Evolutionary conservation across 2,113 vertebrate species (phyloP).

Genomic region (Natator depressus): DNA sequence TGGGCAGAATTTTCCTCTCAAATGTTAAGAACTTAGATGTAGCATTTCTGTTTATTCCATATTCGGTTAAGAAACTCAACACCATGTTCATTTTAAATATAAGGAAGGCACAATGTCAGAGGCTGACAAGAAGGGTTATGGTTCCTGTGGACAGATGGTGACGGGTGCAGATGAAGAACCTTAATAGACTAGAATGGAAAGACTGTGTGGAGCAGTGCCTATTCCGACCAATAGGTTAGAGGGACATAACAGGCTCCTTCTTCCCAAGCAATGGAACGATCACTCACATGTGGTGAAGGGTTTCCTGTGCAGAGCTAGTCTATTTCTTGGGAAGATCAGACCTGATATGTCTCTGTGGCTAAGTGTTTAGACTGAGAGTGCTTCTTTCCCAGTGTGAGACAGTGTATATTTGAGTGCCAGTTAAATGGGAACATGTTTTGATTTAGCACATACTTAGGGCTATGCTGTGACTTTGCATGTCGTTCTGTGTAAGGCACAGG

Average conservation of each 20-base stretch:
- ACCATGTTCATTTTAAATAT: background rate
- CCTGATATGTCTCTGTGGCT: background rate
- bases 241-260: background rate
- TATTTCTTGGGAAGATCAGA: background rate
- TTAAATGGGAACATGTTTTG: background rate
- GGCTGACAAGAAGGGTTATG: background rate
- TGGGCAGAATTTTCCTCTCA: background rate
- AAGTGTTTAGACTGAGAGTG: background rate
- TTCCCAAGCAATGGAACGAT: background rate
- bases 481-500: background rate
- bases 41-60: background rate
- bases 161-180: background rate
- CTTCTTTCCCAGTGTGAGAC: background rate
- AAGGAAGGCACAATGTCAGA: background rate
- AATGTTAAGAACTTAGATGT: background rate
- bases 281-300: background rate
- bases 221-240: background rate
- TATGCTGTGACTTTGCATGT: background rate
- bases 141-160: background rate
- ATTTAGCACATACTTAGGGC: background rate
- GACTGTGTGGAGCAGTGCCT: background rate
- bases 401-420: background rate
- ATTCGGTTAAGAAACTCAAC: background rate
- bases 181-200: background rate
- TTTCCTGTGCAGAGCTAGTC: background rate